Evolutionary conservation across 2,113 vertebrate species (phyloP), one percentile per base, ranked within the genome.

Genomic region (Sapajus apella): DNA sequence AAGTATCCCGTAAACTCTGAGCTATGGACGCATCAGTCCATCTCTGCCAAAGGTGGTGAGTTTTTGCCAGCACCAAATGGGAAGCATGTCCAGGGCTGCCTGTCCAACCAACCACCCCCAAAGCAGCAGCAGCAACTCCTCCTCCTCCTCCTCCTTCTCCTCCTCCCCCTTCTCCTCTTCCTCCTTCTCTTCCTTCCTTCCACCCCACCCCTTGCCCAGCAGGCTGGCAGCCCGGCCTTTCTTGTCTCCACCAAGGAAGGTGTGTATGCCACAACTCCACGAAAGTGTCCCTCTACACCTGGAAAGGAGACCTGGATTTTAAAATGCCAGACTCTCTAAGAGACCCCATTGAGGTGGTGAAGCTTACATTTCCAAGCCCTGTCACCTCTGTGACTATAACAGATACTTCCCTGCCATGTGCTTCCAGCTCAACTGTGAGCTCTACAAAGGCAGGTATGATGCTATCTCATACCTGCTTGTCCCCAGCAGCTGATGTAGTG

Each of bases 1-100:
- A 86, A 90, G 72, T 75, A 68, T 84, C 55, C 66, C 61, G 75
- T 88, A 95, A 90, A 87, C 70, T 93, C 84, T 91, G 55, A 90
- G 47, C 32, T 95, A 64, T 14, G 23, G 94, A 90, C 40, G 6
- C 43, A 50, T 92, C 77, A 76, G 55, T 61, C 52, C 73, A 43
- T 84, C 87, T 91, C 73, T 91, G 68, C 32, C 90, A 84, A 90
- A 89, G 73, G 52, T 85, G 52, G 52, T 89, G 73, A 58, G 61
- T 23, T 77, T 87, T 91, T 82, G 52, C 68, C 66, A 89, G 58
- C 43, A 64, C 70, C 70, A 84, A 47, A 40, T 92, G 93, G 58
- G 35, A 92, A 81, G 76, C n/a, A 58, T n/a, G 35, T 47, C 58
- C 55, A 79, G 18, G 23, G 43, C 58, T 32, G 4, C 27, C 56